phyloP scores from a whole-genome alignment of 2,888 invertebrate species.

The Teleogryllus oceanicus region DNA sequence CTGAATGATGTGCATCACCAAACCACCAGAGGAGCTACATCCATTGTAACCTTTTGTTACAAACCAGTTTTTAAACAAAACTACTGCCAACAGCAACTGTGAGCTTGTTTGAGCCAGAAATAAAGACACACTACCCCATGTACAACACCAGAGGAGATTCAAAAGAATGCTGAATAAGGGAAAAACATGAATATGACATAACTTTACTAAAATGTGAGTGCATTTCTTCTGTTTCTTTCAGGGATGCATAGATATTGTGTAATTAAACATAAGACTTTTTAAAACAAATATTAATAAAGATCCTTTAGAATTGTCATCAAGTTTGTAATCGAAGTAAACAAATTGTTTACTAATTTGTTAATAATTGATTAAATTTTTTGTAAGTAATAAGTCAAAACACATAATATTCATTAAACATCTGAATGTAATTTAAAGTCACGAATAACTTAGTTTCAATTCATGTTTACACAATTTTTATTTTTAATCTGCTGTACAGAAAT shows the following conservation, averaged over 20 bases:
- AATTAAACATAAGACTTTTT: too few species aligned
- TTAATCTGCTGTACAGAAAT: too few species aligned
- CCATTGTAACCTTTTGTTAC: not conserved
- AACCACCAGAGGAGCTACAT: not conserved
- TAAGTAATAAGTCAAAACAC: too few species aligned
- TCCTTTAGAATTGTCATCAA: too few species aligned
- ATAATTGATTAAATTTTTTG: too few species aligned
- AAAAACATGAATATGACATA: not conserved
- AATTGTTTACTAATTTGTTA: too few species aligned
- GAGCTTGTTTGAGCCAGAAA: not conserved
- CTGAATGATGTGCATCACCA: slow-evolving; percentile 9
- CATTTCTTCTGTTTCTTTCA: not conserved
- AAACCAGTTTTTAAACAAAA: not conserved
- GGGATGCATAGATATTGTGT: not conserved
- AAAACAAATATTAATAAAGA: too few species aligned
- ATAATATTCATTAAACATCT: too few species aligned
- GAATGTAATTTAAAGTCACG: too few species aligned
- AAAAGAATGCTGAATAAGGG: not conserved
- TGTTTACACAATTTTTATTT: too few species aligned
- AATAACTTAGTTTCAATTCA: too few species aligned
- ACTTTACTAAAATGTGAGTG: not conserved
- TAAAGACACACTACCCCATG: not conserved
- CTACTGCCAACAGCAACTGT: slow-evolving; percentile 7
- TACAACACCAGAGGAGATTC: not conserved
- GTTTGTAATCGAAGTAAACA: too few species aligned